Evolutionary conservation across 1,140 invertebrate genomes (phyloP).

Genomic region (Palaemon carinicauda): DNA sequence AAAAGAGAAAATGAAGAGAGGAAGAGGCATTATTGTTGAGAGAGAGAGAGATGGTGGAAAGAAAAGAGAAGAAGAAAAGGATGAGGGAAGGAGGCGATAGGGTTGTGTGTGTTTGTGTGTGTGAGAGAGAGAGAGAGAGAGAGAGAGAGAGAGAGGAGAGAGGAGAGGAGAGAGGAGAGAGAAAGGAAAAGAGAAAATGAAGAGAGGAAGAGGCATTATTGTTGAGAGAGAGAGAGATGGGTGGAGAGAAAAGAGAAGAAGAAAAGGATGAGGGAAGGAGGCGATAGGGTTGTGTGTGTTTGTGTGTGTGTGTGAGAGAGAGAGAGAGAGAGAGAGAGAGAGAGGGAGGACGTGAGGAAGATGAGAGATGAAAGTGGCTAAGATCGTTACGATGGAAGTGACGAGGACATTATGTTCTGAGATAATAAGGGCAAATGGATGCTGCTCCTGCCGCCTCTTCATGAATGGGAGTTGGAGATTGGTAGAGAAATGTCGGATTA

Average conservation of each 20-base stretch:
- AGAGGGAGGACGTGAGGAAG: not conserved
- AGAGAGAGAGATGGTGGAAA: not conserved
- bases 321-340: slow-evolving; percentile 11
- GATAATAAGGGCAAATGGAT: too few relatives aligned
- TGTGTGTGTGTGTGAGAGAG: too few relatives aligned
- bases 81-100: too few relatives aligned
- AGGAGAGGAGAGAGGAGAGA: not conserved
- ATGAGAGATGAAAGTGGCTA: not conserved
- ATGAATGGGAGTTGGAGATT: not conserved
- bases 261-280: not conserved
- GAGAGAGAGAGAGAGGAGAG: too few relatives aligned
- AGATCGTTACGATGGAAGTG: too few relatives aligned
- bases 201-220: too few relatives aligned
- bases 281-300: not conserved
- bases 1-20: not conserved
- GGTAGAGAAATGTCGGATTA: not conserved
- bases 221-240: not conserved
- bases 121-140: not conserved
- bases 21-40: too few relatives aligned
- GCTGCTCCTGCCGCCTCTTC: too few relatives aligned
- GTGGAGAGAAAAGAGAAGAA: not conserved
- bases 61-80: not conserved
- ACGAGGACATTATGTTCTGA: too few relatives aligned
- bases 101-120: too few relatives aligned
- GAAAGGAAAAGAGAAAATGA: not conserved